These are phyloP conservation scores for Cyclopterus lumpus DNA, from an alignment of 2,797 vertebrate genomes.

Conservation along the genomic window DNA sequence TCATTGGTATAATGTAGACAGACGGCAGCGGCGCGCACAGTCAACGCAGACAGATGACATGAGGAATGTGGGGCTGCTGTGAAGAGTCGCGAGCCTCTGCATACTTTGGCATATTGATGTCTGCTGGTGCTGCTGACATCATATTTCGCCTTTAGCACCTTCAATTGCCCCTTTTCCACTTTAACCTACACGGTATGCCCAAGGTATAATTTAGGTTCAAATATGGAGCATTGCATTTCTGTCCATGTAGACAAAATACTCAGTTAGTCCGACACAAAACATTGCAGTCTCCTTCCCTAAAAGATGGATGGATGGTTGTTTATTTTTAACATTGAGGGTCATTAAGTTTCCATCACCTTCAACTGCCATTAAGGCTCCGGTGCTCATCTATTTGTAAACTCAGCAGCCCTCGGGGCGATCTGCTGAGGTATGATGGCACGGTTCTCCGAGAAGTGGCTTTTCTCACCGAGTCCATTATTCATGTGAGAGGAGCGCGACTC, in stretches of 20 bases:
- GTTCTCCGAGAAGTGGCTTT: constrained; percentile 34
- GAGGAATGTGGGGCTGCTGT: constrained; percentile 43
- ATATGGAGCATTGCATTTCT: not conserved
- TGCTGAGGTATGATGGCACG: constrained; percentile 48
- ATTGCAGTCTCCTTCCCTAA: not conserved
- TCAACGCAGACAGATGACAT: constrained; percentile 50
- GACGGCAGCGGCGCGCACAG: constrained; percentile 52
- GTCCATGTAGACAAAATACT: not conserved
- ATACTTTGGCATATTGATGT: constrained; percentile 19
- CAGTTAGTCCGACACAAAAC: not conserved
- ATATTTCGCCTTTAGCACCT: not conserved
- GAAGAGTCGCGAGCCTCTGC: constrained; percentile 29
- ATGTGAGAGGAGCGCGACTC: constrained; percentile 46
- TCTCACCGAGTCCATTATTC: constrained; percentile 64
- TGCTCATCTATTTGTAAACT: constrained; percentile 51
- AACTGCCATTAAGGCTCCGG: constrained; percentile 51
- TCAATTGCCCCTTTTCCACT: not conserved
- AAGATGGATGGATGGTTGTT: constrained; percentile 18
- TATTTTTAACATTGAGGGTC: constrained; percentile 49
- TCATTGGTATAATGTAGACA: constrained; percentile 68
- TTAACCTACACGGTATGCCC: not conserved
- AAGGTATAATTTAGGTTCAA: not conserved
- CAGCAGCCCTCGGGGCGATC: constrained; percentile 50
- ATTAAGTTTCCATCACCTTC: constrained; percentile 61
- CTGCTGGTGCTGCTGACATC: constrained; percentile 8